Evolutionary conservation across 2,797 vertebrate species (phyloP).

Genomic region (Melanotaenia pygmaea): DNA sequence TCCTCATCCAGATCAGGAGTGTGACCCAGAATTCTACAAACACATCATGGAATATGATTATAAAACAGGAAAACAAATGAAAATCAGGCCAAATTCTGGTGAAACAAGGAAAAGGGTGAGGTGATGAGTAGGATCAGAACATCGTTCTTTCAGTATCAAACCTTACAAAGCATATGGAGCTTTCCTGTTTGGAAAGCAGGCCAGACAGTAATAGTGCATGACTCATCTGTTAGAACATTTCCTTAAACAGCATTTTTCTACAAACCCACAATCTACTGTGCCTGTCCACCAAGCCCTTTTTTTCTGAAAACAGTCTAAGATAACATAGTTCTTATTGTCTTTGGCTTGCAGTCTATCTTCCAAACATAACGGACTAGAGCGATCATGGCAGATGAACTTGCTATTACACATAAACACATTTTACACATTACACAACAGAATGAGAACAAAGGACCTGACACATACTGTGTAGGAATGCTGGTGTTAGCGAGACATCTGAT

Average conservation of each 20-base stretch:
- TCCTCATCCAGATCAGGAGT: conserved; percentile 93
- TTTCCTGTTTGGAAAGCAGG: conserved; percentile 25
- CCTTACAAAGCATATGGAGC: not conserved
- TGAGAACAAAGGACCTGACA: conserved; percentile 61
- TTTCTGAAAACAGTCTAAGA: conserved; percentile 42
- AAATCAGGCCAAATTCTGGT: not conserved
- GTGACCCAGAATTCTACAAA: conserved; percentile 91
- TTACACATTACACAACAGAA: conserved; percentile 55
- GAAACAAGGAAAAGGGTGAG: not conserved
- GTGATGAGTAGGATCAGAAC: not conserved
- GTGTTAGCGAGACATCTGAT: conserved; percentile 52
- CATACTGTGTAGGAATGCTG: conserved; percentile 71
- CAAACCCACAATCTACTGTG: conserved; percentile 38
- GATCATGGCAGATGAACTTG: conserved; percentile 40
- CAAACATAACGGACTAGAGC: conserved; percentile 45
- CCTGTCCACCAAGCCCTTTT: conserved; percentile 36
- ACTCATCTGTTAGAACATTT: conserved; percentile 57
- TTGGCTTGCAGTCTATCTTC: conserved; percentile 48
- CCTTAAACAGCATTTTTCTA: conserved; percentile 41
- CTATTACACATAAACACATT: conserved; percentile 68
- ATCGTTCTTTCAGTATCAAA: not conserved
- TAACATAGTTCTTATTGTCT: conserved; percentile 61
- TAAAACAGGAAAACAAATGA: not conserved
- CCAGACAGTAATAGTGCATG: conserved; percentile 21
- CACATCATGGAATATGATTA: conserved; percentile 8